phyloP scores from a whole-genome alignment of 2,888 invertebrate genomes.

The Rutpela maculata region DNA sequence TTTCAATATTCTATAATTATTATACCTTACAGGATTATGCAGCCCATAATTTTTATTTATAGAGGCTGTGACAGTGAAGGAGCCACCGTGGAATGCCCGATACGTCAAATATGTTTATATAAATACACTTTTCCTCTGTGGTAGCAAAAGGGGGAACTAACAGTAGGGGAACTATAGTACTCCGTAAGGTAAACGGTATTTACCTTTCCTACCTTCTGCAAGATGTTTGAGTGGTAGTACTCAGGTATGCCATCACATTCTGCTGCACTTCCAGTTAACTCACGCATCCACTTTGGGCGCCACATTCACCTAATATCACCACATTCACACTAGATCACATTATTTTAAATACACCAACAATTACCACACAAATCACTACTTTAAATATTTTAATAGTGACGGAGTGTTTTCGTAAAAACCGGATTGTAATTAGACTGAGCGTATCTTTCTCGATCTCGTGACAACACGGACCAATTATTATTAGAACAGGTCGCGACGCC shows the following conservation, averaged over 20 bases:
- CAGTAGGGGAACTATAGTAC: background rate
- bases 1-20: background rate
- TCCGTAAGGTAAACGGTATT: conserved; percentile 39
- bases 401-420: conserved; percentile 41
- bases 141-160: background rate
- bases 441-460: conserved; percentile 50
- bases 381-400: conserved; percentile 1
- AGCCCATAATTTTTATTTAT: background rate
- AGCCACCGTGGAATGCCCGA: background rate
- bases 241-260: conserved; percentile 62
- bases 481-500: conserved; percentile 58
- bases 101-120: background rate
- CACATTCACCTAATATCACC: conserved; percentile 31
- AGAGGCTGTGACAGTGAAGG: background rate
- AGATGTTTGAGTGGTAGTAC: conserved; percentile 53
- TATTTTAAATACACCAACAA: conserved; percentile 16
- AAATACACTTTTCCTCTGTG: background rate
- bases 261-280: conserved; percentile 42
- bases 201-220: conserved; percentile 63
- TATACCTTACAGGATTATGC: background rate
- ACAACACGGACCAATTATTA: conserved; percentile 54
- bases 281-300: conserved; percentile 28
- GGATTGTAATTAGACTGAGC: conserved; percentile 40
- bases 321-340: conserved; percentile 4
- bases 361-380: background rate